Percentiles rank a stretch among this genome's conserved stretches.
Evolutionary conservation across 37 sponge, comb jelly and placozoan species (phyloP).

Genomic region (Chondrosia reniformis): DNA sequence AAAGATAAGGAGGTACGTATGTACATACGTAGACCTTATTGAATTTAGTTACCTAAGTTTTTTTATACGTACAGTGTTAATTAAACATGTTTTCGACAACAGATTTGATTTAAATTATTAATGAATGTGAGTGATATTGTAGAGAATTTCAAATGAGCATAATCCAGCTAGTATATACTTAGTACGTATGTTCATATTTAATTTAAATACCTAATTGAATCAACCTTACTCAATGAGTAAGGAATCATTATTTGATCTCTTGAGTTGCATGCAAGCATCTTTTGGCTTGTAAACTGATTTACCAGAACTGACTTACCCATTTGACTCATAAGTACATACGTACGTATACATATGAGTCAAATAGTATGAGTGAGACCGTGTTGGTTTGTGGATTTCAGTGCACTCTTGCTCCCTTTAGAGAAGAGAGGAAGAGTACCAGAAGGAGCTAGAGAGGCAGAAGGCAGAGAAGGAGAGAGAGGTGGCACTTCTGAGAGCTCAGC

Average conservation of each 20-base stretch:
- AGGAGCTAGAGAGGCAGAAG: conserved; percentile 82
- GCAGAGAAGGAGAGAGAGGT: conserved; percentile 96
- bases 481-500: conserved; percentile 88
- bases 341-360: background rate
- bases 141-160: no score
- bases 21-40: background rate
- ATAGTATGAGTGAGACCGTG: background rate
- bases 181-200: no score
- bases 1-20: conserved; percentile 83
- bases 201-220: no score
- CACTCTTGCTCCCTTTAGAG: conserved; percentile 18
- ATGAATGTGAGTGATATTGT: no score
- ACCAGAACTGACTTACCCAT: no score
- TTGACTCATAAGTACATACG: background rate
- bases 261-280: no score
- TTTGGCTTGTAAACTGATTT: no score
- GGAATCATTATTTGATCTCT: no score
- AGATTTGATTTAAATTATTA: no score
- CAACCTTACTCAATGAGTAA: no score
- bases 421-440: conserved; percentile 80
- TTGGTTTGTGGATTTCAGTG: background rate
- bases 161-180: no score
- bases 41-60: background rate
- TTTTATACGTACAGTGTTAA: background rate
- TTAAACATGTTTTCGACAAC: background rate